phyloP scores from a whole-genome alignment of 2,113 vertebrate genomes.

The Ptychochromis oligacanthus region DNA sequence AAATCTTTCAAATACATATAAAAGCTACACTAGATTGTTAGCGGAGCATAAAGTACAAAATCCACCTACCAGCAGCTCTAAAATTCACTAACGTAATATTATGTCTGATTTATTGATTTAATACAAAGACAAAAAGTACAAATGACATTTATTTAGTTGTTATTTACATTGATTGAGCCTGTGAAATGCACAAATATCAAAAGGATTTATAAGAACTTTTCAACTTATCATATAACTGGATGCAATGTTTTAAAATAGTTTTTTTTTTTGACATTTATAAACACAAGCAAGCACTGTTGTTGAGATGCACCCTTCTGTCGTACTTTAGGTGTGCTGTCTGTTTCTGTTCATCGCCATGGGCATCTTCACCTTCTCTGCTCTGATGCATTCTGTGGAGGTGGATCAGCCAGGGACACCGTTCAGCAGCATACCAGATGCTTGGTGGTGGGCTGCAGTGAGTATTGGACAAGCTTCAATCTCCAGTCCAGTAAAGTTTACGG shows the following conservation, averaged over 20 bases:
- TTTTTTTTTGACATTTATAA: no score
- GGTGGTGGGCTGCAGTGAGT: constrained; percentile 96
- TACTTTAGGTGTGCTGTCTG: constrained; percentile 86
- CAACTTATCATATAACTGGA: background rate
- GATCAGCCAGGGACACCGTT: constrained; percentile 87
- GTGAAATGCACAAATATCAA: background rate
- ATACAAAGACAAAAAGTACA: background rate
- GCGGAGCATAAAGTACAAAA: background rate
- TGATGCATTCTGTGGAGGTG: constrained; percentile 90
- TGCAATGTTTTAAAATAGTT: background rate
- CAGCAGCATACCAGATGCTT: constrained; percentile 90
- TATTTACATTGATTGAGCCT: background rate
- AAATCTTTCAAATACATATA: no score
- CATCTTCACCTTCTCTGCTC: constrained; percentile 90
- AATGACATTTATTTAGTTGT: background rate
- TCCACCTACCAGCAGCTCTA: background rate
- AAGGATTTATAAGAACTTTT: background rate
- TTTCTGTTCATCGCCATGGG: constrained; percentile 92
- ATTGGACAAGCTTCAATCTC: background rate
- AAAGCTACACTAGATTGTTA: background rate
- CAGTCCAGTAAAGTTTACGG: background rate
- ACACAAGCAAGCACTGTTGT: background rate
- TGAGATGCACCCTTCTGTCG: background rate
- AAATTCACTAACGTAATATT: background rate
- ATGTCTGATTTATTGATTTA: background rate